phyloP scores from a whole-genome alignment of 2,797 vertebrate genomes.

The Platyrinchus mystaceus region DNA sequence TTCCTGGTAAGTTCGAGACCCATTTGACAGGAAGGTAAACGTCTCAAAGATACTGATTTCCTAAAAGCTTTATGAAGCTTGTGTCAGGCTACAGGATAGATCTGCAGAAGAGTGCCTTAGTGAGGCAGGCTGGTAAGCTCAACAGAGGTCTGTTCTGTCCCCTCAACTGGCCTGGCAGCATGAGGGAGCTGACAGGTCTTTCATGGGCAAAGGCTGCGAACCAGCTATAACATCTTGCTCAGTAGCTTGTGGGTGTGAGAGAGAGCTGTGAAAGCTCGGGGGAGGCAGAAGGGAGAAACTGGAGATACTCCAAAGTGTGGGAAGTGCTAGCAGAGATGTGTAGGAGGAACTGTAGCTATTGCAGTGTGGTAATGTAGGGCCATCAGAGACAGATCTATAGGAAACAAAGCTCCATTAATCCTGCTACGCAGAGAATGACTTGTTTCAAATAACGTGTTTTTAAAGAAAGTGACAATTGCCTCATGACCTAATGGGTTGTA shows the following conservation, averaged over 20 bases:
- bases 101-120: neutral
- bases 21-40: neutral
- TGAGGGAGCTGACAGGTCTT: rapidly evolving
- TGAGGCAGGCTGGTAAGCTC: neutral
- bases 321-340: neutral
- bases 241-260: neutral
- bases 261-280: neutral
- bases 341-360: neutral
- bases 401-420: neutral
- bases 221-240: neutral
- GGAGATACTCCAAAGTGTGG: neutral
- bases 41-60: neutral
- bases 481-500: neutral
- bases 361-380: neutral
- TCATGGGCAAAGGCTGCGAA: neutral
- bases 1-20: neutral
- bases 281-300: neutral
- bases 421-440: neutral
- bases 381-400: neutral
- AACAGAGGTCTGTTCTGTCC: neutral
- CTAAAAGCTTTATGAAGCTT: neutral
- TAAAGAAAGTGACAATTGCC: neutral
- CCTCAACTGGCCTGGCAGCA: neutral
- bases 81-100: neutral
- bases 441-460: neutral